A percentile compares a stretch with the other conserved stretches of the same genome.
These are phyloP conservation scores for Palythoa grandiflora DNA, from an alignment of 92 coral and sea anemone species.

Conservation along the genomic window DNA sequence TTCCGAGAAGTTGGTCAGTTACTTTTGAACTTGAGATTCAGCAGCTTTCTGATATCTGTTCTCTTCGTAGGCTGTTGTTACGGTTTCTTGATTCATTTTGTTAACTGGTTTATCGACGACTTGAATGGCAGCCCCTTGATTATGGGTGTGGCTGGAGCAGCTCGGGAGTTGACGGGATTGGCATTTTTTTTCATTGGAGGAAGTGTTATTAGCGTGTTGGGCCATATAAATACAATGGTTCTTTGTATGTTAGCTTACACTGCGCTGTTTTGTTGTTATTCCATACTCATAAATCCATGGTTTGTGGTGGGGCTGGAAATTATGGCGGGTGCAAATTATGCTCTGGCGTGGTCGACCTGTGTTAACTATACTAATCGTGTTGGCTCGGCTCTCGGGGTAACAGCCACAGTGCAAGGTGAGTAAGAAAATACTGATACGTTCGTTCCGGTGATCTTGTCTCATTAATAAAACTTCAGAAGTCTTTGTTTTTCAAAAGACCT, in stretches of 20 bases:
- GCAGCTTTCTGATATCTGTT: slow-evolving; percentile 65
- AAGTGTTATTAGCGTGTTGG: slow-evolving; percentile 58
- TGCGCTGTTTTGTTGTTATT: slow-evolving; percentile 59
- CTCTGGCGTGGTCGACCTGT: slow-evolving; percentile 75
- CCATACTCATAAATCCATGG: slow-evolving; percentile 65
- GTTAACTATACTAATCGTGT: slow-evolving; percentile 56
- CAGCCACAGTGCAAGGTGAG: slow-evolving; percentile 67
- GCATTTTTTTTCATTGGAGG: slow-evolving; percentile 66
- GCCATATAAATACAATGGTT: slow-evolving; percentile 62
- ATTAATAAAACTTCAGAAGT: neutral
- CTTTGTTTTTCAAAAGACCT: neutral
- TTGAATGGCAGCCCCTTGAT: slow-evolving; percentile 67
- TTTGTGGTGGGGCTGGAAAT: slow-evolving; percentile 65
- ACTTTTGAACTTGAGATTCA: slow-evolving; percentile 53
- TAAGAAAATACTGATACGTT: neutral
- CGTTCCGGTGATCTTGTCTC: neutral
- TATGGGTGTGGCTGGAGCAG: slow-evolving; percentile 71
- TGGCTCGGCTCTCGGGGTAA: slow-evolving; percentile 51
- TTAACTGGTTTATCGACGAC: slow-evolving; percentile 85
- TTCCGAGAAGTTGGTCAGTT: slow-evolving; percentile 49
- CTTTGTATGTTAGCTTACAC: slow-evolving; percentile 67
- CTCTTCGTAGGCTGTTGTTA: slow-evolving; percentile 57
- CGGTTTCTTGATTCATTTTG: slow-evolving; percentile 71
- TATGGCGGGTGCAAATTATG: slow-evolving; percentile 72
- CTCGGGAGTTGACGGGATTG: slow-evolving; percentile 63